These are phyloP conservation scores for Oreochromis tanganicae DNA, from an alignment of 2,113 vertebrate species.

Conservation along the genomic window DNA sequence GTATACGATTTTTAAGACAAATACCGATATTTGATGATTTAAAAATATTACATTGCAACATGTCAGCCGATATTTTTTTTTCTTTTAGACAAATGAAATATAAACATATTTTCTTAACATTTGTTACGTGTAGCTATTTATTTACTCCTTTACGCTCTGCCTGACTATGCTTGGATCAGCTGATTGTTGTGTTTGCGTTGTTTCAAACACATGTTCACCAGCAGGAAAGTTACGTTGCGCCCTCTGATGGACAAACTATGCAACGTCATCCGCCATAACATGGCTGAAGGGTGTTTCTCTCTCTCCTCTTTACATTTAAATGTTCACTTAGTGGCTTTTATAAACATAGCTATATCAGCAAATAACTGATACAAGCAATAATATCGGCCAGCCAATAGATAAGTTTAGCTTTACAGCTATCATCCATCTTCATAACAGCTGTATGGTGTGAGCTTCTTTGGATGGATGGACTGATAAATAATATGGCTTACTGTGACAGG, in stretches of 20 bases:
- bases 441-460: background rate
- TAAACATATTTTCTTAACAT: background rate
- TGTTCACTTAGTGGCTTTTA: background rate
- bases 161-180: background rate
- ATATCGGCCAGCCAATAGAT: background rate
- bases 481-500: background rate
- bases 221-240: rapidly evolving
- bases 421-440: rapidly evolving
- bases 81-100: background rate
- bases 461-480: rapidly evolving
- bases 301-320: background rate
- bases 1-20: background rate
- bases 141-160: background rate
- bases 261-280: background rate
- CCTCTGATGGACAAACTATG: background rate
- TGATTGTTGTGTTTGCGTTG: background rate
- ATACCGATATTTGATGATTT: background rate
- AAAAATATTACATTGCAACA: background rate
- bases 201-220: background rate
- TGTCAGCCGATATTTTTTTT: background rate
- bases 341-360: background rate
- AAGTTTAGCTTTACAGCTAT: background rate
- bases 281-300: background rate
- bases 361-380: background rate
- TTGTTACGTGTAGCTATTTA: background rate